phyloP scores from a whole-genome alignment of 2,888 invertebrate species.

The Hyppa rectilinea region DNA sequence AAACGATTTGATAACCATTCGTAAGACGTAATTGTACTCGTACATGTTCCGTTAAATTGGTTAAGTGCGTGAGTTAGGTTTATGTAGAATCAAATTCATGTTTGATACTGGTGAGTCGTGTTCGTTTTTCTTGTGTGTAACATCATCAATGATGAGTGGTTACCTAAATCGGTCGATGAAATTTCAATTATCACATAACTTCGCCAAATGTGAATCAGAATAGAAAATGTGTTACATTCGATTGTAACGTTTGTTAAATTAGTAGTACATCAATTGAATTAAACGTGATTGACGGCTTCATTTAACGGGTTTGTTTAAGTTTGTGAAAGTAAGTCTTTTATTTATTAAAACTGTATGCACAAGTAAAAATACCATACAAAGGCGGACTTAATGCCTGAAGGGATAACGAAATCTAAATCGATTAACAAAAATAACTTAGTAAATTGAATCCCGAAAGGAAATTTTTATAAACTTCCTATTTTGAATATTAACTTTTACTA shows the following conservation, averaged over 20 bases:
- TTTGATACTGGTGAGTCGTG: slow-evolving; percentile 26
- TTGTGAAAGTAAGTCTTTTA: no score
- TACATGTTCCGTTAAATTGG: slow-evolving; percentile 34
- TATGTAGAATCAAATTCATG: slow-evolving; percentile 34
- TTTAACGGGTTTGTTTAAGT: not conserved
- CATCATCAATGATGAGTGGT: slow-evolving; percentile 38
- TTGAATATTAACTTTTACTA: no score
- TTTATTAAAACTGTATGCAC: no score
- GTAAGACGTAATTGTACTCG: slow-evolving; percentile 36
- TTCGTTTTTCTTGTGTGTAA: slow-evolving; percentile 40
- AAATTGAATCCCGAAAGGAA: not conserved
- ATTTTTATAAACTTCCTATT: not conserved
- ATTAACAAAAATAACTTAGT: not conserved
- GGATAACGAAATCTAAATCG: no score
- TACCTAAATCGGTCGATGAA: slow-evolving; percentile 59
- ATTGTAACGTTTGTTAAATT: slow-evolving; percentile 40
- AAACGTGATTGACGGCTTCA: slow-evolving; percentile 32
- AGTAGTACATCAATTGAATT: not conserved
- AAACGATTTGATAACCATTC: slow-evolving; percentile 51
- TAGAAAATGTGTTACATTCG: slow-evolving; percentile 58
- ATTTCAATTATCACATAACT: slow-evolving; percentile 61
- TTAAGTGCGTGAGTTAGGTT: slow-evolving; percentile 29
- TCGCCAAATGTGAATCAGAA: slow-evolving; percentile 52
- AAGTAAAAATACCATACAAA: no score
- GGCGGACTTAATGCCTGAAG: no score